These are phyloP conservation scores for Platysteira castanea DNA, from an alignment of 2,113 vertebrate genomes.

Conservation along the genomic window DNA sequence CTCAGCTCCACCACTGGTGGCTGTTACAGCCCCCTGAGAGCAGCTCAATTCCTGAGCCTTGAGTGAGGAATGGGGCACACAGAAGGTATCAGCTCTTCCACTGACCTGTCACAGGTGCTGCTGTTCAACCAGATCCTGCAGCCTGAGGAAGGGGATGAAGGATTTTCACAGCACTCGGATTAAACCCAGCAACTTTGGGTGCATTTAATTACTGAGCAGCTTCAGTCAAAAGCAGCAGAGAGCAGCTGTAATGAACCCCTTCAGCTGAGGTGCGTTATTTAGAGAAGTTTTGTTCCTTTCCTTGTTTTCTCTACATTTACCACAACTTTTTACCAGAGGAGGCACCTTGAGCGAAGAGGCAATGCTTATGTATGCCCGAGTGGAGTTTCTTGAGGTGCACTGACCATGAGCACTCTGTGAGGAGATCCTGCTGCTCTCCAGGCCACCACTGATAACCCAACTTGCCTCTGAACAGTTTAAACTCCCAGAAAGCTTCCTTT, in stretches of 20 bases:
- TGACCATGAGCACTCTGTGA: neutral
- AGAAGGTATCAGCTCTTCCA: neutral
- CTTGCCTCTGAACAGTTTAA: neutral
- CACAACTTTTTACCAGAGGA: neutral
- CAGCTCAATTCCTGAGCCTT: neutral
- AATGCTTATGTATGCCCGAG: neutral
- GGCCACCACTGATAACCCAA: neutral
- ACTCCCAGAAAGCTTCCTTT: neutral
- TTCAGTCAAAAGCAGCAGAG: neutral
- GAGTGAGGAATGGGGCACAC: neutral
- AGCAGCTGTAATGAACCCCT: neutral
- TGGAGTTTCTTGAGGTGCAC: neutral
- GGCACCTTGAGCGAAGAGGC: neutral
- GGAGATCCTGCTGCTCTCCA: neutral
- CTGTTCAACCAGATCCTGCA: neutral
- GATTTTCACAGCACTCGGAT: rapidly evolving
- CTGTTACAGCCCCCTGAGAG: neutral
- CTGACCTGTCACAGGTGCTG: neutral
- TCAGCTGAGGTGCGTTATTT: neutral
- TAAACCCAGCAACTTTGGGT: neutral
- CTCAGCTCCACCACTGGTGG: neutral
- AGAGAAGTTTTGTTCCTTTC: neutral
- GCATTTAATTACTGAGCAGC: neutral
- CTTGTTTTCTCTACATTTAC: neutral
- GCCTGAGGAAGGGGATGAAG: neutral